Base-by-base conservation (phyloP, 2,113 vertebrate species). In the Oncorhynchus nerka region DNA sequence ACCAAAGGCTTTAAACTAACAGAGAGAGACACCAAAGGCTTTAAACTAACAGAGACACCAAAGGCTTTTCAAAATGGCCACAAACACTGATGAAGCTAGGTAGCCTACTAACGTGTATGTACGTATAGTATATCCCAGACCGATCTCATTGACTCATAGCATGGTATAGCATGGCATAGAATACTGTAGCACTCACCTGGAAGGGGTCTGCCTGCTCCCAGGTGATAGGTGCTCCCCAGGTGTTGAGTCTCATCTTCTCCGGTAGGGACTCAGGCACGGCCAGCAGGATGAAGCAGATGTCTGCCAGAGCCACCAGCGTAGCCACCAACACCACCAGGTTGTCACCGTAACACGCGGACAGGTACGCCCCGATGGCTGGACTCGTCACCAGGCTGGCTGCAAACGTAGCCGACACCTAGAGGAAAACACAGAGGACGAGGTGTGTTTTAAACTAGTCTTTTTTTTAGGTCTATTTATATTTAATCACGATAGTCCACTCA, bases 121-220 rank as follows among this genome's bases (percentile, higher is more conserved):
- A 26, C 9, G 39, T 45, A 45, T 9, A 45, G 39, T 45, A 45
- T 45, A 45, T 45, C 39, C 9, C 39, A 45, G 39, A 0, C 39
- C 11, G 39, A 45, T 45, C 39, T 45, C 39, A 45, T 45, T 45
- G 39, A 45, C 39, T 1, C 39, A 45, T 45, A 11, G 39, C 39
- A 45, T 45, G 39, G 22, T 1, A 48, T 22, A 28, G 16, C 30
- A 19, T 20, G 70, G 13, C 4, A 16, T 22, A 24, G 20, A 6
- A 5, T 15, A 19, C 13, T 3, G 32, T 22, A 9, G 24, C 30
- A 88, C 93, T 96, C 93, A 99, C 97, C 75, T 93, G 89, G 78
- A 98, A 98, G 49, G 96, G 96, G 79, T 98, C 97, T 1, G 97
- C 97, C 90, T 97, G 96, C 79, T 97, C 94, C 97, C 97, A 99